Base-by-base conservation (phyloP, 2,797 vertebrate species). In the Sebastes steindachneri region DNA sequence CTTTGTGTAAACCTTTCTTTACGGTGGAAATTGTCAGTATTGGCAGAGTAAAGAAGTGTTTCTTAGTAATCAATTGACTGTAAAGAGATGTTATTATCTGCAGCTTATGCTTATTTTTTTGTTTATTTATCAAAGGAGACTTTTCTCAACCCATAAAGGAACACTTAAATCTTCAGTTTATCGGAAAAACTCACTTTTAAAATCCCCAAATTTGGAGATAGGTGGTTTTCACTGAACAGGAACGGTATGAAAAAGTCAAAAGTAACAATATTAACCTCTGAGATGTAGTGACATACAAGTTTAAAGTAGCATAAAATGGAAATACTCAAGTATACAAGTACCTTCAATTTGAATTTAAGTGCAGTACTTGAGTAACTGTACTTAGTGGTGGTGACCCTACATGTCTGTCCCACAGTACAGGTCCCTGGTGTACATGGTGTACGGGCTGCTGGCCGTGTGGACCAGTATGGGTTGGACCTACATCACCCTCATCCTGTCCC, bases 391-490 rank as follows among this genome's bases (percentile, higher is more conserved):
- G 1, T 68, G 55, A 76, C 60, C 7, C 59, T n/a, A 0, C 10
- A 7, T 59, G 19, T 71, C 21, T 80, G 12, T 48, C 76, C 79
- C 29, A 71, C 97, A 99, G 98, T 91, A 97, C 95, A 96, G 97
- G 87, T 96, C 97, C 3, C 82, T 97, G 95, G 90, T 97, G 68
- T 97, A 97, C 79, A 97, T 98, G 92, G 78, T 90, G 15, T 99
- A 99, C 0, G 98, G 99, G 25, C 14, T 96, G 41, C 91, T 97
- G 89, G 96, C 97, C 0, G 97, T 99, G 82, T 94, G 96, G 92
- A 95, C 93, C 72, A 97, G 95, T 7, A 99, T 99, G 98, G 98
- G 99, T 10, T 96, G 96, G 53, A 89, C 95, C 73, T 99, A 97
- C 78, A 82, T 99, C 90, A 95, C 96, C 88, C 95, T 99, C 83